Conservation (phyloP, 2,888 invertebrate genomes). For the Apomyelois bistriatella region DNA sequence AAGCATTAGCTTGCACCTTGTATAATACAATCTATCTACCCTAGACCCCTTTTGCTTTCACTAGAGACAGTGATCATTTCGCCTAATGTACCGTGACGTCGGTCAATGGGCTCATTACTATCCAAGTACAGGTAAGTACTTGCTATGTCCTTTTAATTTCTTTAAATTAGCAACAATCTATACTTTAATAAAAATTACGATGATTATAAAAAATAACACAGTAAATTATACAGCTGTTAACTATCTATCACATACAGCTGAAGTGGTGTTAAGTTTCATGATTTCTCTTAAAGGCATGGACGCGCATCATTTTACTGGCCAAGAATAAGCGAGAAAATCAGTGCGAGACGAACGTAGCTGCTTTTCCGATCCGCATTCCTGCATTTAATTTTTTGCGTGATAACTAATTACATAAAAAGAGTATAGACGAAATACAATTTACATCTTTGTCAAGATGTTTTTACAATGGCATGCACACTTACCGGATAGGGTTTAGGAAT, state of each 20-base stretch:
- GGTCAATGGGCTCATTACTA: constrained; percentile 43
- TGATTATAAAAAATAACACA: too few species aligned
- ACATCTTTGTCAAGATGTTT: constrained; percentile 16
- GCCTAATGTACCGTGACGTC: constrained; percentile 50
- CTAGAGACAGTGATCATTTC: constrained; percentile 33
- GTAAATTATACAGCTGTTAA: neutral
- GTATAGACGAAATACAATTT: constrained; percentile 20
- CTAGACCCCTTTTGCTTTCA: constrained; percentile 34
- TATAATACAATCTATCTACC: neutral
- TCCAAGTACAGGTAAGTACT: constrained; percentile 43
- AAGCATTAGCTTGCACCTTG: neutral
- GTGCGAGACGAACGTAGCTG: constrained; percentile 67
- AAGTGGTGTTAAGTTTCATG: constrained; percentile 53
- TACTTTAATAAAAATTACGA: too few species aligned
- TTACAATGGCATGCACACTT: constrained; percentile 36
- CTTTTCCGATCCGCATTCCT: constrained; percentile 76
- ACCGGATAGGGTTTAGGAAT: constrained; percentile 69
- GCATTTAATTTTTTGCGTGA: constrained; percentile 46
- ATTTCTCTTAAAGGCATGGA: constrained; percentile 59
- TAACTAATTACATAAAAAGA: constrained; percentile 54
- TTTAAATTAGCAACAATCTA: too few species aligned
- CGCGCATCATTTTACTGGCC: constrained; percentile 61
- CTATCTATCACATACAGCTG: constrained; percentile 20
- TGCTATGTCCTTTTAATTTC: constrained; percentile 32
- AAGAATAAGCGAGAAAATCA: constrained; percentile 63